phyloP scores from a whole-genome alignment of 2,888 invertebrate species.

The Nephrotoma flavescens region DNA sequence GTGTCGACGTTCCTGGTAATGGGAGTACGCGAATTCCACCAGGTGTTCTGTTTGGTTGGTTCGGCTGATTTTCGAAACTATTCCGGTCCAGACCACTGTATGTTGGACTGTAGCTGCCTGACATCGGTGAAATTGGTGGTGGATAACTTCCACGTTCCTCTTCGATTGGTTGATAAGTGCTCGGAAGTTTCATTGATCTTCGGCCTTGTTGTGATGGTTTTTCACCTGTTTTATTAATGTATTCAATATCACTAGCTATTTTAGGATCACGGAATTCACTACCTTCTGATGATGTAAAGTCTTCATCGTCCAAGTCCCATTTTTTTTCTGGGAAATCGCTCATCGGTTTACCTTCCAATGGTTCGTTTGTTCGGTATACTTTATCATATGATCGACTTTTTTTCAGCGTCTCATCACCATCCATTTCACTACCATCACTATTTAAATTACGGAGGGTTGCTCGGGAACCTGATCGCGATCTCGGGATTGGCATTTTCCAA shows the following conservation, averaged over 20 bases:
- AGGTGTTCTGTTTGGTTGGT: constrained; percentile 12
- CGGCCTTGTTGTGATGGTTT: constrained; percentile 43
- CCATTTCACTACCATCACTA: constrained; percentile 40
- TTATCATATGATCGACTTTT: constrained; percentile 64
- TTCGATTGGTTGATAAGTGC: constrained; percentile 23
- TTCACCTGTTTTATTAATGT: constrained; percentile 35
- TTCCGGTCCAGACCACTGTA: constrained; percentile 29
- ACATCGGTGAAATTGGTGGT: constrained; percentile 17
- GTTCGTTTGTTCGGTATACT: constrained; percentile 73
- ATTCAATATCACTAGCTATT: constrained; percentile 46
- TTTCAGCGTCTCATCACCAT: constrained; percentile 39
- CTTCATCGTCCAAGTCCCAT: constrained; percentile 59
- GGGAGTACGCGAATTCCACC: constrained; percentile 30
- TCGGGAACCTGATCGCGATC: constrained; percentile 43
- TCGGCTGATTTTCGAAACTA: constrained; percentile 18
- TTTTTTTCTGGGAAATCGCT: constrained; percentile 68
- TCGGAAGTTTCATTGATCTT: constrained; percentile 35
- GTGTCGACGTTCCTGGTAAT: constrained; percentile 20
- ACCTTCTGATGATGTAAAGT: constrained; percentile 41
- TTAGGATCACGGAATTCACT: constrained; percentile 43
- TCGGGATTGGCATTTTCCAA: constrained; percentile 41
- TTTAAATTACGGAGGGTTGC: constrained; percentile 36
- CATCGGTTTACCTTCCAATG: constrained; percentile 52
- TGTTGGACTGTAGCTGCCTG: constrained; percentile 28
- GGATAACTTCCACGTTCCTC: constrained; percentile 18